Evolutionary conservation across 2,113 vertebrate genomes (phyloP).

Genomic region (Oreochromis aureus): DNA sequence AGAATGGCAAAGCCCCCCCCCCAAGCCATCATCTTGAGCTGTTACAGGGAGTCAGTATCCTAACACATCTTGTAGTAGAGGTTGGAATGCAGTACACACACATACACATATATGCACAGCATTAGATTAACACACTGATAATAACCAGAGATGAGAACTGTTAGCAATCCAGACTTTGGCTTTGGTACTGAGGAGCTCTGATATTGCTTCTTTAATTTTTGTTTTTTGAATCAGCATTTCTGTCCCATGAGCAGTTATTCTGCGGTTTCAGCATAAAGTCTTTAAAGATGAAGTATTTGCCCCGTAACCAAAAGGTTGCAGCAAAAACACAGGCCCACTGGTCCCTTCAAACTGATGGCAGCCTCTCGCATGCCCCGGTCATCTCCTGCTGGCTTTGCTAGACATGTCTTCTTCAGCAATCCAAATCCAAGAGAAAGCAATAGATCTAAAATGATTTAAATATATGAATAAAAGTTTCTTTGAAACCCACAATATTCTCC

Average conservation of each 20-base stretch:
- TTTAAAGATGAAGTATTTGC: conserved; percentile 36
- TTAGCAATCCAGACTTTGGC: conserved; percentile 18
- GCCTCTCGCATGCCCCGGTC: not conserved
- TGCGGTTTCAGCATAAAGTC: conserved; percentile 26
- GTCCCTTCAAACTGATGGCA: not conserved
- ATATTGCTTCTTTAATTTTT: not conserved
- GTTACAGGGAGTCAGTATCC: not conserved
- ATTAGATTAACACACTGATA: conserved; percentile 12
- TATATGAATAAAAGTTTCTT: conserved; percentile 41
- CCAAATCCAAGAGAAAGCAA: conserved; percentile 2
- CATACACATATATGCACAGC: not conserved
- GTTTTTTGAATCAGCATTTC: conserved; percentile 32
- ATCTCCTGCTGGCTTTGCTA: not conserved
- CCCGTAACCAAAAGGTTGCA: conserved; percentile 19
- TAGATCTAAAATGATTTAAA: conserved; percentile 22
- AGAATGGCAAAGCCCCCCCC: not conserved
- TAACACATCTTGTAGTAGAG: not conserved
- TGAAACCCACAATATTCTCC: conserved; percentile 6
- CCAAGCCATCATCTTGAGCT: not conserved
- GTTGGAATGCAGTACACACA: not conserved
- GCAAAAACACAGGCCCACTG: not conserved
- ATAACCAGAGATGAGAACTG: conserved; percentile 27
- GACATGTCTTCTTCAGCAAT: not conserved
- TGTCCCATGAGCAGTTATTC: conserved; percentile 17
- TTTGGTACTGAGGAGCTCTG: not conserved